Percentiles rank a stretch among this genome's conserved stretches.
phyloP scores from a whole-genome alignment of 2,888 invertebrate genomes.

The Oxytorus armatus region DNA sequence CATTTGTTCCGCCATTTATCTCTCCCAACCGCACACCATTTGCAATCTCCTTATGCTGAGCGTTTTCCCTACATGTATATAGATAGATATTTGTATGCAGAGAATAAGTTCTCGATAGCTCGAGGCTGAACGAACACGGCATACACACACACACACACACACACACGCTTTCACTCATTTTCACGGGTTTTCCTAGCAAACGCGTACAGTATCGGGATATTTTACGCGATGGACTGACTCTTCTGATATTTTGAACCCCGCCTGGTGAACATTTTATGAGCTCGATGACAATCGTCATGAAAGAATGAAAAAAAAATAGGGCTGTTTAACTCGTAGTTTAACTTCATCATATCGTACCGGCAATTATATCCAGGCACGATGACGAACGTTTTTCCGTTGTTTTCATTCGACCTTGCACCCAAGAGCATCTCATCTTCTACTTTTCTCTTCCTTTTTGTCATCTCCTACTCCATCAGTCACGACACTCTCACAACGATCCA shows the following conservation, averaged over 20 bases:
- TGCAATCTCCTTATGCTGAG: constrained; percentile 14
- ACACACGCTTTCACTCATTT: constrained; percentile 17
- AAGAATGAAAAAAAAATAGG: background rate
- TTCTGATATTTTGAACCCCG: background rate
- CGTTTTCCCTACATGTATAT: background rate
- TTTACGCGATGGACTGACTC: background rate
- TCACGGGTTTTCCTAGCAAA: background rate
- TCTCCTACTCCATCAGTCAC: constrained; percentile 1
- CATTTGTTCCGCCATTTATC: constrained; percentile 65
- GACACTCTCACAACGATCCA: constrained; percentile 3
- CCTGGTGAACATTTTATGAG: background rate
- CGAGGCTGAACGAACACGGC: background rate
- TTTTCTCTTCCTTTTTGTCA: background rate
- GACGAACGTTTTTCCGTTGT: constrained; percentile 17
- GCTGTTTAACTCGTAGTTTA: constrained; percentile 1
- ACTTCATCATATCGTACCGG: constrained; percentile 63
- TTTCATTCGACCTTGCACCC: constrained; percentile 31
- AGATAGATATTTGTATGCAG: too few relatives aligned
- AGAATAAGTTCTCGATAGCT: constrained; percentile 21
- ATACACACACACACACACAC: background rate
- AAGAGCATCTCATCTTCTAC: constrained; percentile 8
- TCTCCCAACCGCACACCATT: constrained; percentile 42
- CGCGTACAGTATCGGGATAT: background rate
- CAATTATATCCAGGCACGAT: constrained; percentile 52
- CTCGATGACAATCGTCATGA: background rate